A percentile compares a stretch with the other conserved stretches of the same genome.
phyloP scores from a whole-genome alignment of 2,888 invertebrate genomes.

The Cylloceria caligata region DNA sequence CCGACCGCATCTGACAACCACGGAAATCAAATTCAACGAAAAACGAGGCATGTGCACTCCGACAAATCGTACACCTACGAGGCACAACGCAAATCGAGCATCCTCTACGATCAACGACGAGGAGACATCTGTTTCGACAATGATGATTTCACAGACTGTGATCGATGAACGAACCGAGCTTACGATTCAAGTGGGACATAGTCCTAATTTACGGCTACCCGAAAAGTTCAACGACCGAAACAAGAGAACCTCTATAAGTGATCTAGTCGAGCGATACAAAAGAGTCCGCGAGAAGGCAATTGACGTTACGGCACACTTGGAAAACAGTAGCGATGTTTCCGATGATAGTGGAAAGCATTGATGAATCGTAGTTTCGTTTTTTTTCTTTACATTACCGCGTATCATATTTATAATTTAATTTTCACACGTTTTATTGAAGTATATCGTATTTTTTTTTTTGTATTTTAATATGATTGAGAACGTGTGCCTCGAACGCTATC shows the following conservation, averaged over 20 bases:
- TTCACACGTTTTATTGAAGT: background rate
- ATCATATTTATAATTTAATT: background rate
- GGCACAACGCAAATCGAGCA: constrained; percentile 44
- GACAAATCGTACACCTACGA: constrained; percentile 54
- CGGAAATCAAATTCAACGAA: constrained; percentile 65
- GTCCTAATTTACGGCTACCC: constrained; percentile 30
- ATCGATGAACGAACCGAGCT: constrained; percentile 27
- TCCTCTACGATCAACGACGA: constrained; percentile 60
- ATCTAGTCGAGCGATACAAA: constrained; percentile 81
- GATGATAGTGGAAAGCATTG: constrained; percentile 53
- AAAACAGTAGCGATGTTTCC: constrained; percentile 53
- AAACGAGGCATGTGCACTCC: constrained; percentile 68
- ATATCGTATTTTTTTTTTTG: background rate
- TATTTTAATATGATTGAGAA: background rate
- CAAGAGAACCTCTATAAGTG: constrained; percentile 78
- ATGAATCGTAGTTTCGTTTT: constrained; percentile 2
- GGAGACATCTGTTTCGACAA: constrained; percentile 59
- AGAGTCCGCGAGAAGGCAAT: constrained; percentile 68
- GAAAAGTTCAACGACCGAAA: constrained; percentile 55
- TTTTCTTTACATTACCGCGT: background rate
- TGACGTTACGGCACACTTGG: constrained; percentile 48
- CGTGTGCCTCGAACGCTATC: too few species aligned
- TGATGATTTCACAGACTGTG: constrained; percentile 48
- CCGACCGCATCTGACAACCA: constrained; percentile 66
- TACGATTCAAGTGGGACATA: background rate